Conservation (phyloP, 2,113 vertebrate species). For the Tympanuchus pallidicinctus region DNA sequence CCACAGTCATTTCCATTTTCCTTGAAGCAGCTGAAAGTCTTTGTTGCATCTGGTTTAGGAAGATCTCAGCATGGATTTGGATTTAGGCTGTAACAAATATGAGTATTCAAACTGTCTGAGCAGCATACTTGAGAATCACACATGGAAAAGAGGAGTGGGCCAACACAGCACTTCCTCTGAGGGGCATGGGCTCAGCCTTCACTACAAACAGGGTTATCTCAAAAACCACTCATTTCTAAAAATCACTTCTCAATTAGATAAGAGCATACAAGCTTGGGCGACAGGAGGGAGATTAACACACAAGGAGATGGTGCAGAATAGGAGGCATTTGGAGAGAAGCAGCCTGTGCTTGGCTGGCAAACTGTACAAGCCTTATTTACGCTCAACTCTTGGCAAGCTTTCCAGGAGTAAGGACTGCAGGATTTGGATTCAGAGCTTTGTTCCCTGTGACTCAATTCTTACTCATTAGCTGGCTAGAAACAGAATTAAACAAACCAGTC, state of each 20-base stretch:
- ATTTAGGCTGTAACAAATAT: background rate
- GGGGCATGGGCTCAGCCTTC: background rate
- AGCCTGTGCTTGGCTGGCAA: constrained; percentile 5
- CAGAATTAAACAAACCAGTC: constrained; percentile 41
- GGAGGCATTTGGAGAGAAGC: background rate
- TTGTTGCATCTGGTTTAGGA: constrained; percentile 2
- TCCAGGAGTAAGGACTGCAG: constrained; percentile 11
- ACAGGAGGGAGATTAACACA: background rate
- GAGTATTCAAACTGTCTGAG: background rate
- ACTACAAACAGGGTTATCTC: background rate
- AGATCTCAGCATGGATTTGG: background rate
- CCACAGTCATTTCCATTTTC: constrained; percentile 27
- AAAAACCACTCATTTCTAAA: background rate
- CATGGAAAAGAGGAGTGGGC: background rate
- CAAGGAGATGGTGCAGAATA: background rate
- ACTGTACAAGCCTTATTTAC: background rate
- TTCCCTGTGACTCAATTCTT: constrained; percentile 50
- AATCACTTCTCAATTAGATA: background rate
- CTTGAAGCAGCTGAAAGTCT: background rate
- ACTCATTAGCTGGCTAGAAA: constrained; percentile 53
- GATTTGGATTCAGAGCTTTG: background rate
- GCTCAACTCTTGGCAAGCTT: constrained; percentile 40
- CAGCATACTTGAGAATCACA: background rate
- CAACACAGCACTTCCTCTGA: background rate
- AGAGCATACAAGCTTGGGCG: background rate